These are phyloP conservation scores for Enteromius viviparus DNA, from an alignment of 2,797 vertebrate species.

Conservation along the genomic window DNA sequence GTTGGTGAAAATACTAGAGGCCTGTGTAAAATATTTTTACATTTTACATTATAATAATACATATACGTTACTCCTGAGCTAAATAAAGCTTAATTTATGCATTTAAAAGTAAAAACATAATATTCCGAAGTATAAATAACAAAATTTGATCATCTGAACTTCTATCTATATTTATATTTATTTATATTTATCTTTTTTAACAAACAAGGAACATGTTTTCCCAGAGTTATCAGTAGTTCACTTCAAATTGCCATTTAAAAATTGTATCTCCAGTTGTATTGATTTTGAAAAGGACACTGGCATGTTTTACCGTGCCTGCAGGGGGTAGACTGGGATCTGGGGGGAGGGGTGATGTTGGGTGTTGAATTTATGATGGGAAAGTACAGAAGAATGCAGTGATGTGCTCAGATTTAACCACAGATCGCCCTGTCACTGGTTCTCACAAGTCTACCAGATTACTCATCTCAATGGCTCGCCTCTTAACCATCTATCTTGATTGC, in stretches of 20 bases:
- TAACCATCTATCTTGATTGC: slow-evolving; percentile 67
- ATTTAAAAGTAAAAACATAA: neutral
- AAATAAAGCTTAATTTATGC: neutral
- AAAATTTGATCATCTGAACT: neutral
- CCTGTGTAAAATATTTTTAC: too few species aligned
- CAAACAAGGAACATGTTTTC: neutral
- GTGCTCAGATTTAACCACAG: slow-evolving; percentile 75
- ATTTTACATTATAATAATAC: too few species aligned
- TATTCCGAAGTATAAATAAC: neutral
- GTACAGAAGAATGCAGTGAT: slow-evolving; percentile 75
- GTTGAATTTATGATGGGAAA: slow-evolving; percentile 75
- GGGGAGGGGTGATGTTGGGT: slow-evolving; percentile 22
- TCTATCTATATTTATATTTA: neutral
- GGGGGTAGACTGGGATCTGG: slow-evolving; percentile 53
- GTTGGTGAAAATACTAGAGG: too few species aligned
- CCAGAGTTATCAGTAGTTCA: neutral
- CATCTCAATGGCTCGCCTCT: slow-evolving; percentile 66
- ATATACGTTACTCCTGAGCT: too few species aligned
- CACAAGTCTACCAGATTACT: slow-evolving; percentile 76
- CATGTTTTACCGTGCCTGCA: slow-evolving; percentile 39
- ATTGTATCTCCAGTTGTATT: neutral
- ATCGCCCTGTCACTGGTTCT: slow-evolving; percentile 70
- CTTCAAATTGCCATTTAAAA: neutral
- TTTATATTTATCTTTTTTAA: neutral
- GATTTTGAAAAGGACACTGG: neutral